Evolutionary conservation across 2,113 vertebrate genomes (phyloP).

Genomic region (Phoenicopterus ruber): DNA sequence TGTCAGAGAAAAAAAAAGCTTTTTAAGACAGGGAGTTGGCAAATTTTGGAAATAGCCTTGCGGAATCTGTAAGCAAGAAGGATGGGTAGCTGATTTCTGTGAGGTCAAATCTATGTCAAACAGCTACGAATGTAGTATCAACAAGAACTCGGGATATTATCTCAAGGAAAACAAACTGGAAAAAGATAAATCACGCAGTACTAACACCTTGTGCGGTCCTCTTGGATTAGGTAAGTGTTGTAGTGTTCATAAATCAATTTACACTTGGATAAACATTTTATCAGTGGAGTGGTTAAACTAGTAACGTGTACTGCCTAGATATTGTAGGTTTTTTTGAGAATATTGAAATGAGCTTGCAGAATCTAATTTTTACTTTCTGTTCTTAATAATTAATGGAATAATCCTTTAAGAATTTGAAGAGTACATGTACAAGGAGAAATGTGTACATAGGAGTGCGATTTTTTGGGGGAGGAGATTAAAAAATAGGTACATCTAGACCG

Average conservation of each 20-base stretch:
- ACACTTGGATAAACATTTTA: neutral
- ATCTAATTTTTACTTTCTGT: neutral
- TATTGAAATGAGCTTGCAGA: neutral
- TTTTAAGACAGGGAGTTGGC: conserved; percentile 14
- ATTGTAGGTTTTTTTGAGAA: neutral
- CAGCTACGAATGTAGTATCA: conserved; percentile 65
- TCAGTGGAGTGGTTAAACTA: neutral
- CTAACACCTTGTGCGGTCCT: conserved; percentile 57
- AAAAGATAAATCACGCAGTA: conserved; percentile 37
- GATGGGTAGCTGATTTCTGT: conserved; percentile 74
- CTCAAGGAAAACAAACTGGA: conserved; percentile 75
- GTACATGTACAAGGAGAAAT: neutral
- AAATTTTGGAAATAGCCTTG: conserved; percentile 43
- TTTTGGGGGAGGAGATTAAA: neutral
- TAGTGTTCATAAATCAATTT: neutral
- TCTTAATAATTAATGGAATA: neutral
- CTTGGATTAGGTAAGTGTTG: conserved; percentile 73
- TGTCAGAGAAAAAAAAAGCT: neutral
- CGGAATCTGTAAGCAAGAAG: conserved; percentile 52
- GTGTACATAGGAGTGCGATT: neutral
- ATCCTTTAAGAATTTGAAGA: neutral
- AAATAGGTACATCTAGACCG: neutral
- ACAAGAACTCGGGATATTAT: conserved; percentile 60
- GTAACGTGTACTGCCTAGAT: neutral
- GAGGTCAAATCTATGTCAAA: conserved; percentile 59